Evolutionary conservation across 2,113 vertebrate genomes (phyloP).

Genomic region (Sterrhoptilus dennistouni): DNA sequence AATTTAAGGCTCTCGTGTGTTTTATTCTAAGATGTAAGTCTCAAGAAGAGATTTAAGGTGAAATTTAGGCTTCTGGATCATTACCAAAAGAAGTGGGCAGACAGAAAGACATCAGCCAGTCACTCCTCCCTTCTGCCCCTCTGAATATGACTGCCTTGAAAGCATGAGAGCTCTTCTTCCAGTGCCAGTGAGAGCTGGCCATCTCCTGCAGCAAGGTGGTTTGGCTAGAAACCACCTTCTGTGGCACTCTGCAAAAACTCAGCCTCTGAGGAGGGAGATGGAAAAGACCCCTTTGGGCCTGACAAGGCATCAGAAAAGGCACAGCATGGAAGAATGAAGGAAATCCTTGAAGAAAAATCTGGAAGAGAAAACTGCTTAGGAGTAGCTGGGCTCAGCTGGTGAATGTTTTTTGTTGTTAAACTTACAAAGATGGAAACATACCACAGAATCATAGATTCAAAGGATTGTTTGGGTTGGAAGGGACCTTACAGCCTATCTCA

Average conservation of each 20-base stretch:
- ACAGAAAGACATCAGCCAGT: background rate
- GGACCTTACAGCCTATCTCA: background rate
- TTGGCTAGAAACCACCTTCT: background rate
- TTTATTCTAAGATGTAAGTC: background rate
- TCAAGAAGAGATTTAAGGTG: background rate
- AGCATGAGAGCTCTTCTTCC: background rate
- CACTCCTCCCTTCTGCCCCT: background rate
- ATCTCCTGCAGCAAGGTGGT: background rate
- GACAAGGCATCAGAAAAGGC: background rate
- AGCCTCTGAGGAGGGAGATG: background rate
- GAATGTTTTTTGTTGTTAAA: background rate
- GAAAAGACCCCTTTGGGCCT: background rate
- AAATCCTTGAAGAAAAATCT: background rate
- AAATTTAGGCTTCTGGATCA: background rate
- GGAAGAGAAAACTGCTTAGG: background rate
- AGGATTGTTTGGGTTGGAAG: background rate
- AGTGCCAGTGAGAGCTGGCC: fast-evolving
- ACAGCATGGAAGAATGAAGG: background rate
- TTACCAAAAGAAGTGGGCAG: background rate
- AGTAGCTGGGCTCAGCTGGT: background rate
- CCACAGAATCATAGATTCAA: background rate
- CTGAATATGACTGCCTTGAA: background rate
- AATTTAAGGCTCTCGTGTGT: background rate
- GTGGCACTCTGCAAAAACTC: fast-evolving
- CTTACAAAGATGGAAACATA: background rate